Evolutionary conservation across 1,140 invertebrate species (phyloP), one percentile per base, ranked within the genome.

Genomic region (Magallana ariakensis): DNA sequence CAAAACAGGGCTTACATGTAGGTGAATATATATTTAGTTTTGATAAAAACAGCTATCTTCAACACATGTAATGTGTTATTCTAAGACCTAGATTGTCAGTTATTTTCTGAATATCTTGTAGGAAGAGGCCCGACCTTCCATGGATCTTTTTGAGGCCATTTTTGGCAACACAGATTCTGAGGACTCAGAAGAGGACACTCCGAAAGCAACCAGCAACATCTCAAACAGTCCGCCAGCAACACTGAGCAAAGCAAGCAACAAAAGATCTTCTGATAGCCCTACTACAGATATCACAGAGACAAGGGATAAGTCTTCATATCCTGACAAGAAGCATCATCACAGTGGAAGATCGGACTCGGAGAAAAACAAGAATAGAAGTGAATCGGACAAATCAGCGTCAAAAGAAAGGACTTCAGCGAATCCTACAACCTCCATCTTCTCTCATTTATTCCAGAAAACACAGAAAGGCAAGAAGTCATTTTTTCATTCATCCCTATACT

Each of bases 131-230:
- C 90, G 92, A 85, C 95, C 95, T 22, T 92, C 95, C 0, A 92
- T 95, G 87, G 95, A 96, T 91, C 91, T 96, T 19, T 96, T 96
- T 90, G 94, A 95, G 90, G 95, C 95, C 15, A 96, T 96, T 87
- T 96, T 96, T 91, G 94, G 94, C 60, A 95, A 95, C 87, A 94
- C 94, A 70, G 95, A 95, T 86, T 94, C 94, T 70, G 95, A 96
- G 26, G 90, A 88, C 26, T 89, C 87, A 70, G 91, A 93, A 56
- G 89, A 90, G 22, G 54, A 81, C 10, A 62, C 19, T 26, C 15
- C 62, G 10, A 53, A 57, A 46, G 26, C 58, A n/a, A 26, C n/a
- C 80, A 70, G 26, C 22, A 84, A 16, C 19, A 53, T 13, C 62
- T 15, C 55, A 55, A 19, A 8, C 1, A 26, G 26, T 11, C 46